These are phyloP conservation scores for Diabrotica virgifera DNA, from an alignment of 1,140 invertebrate species.

Conservation along the genomic window DNA sequence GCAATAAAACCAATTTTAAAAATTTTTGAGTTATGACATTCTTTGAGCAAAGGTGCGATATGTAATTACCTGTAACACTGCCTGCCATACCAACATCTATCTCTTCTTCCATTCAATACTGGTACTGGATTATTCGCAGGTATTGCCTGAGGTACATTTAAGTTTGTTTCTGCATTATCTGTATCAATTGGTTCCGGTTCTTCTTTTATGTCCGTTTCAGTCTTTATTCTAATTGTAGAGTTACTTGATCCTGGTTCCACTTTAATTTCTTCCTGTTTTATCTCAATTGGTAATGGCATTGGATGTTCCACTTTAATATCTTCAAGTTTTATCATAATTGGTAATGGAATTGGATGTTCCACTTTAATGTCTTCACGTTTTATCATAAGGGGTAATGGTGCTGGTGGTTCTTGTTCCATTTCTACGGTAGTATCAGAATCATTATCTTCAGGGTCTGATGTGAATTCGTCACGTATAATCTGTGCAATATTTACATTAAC, in stretches of 20 bases:
- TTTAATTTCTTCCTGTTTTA: not conserved
- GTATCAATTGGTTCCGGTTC: no score
- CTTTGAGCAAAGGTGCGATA: not conserved
- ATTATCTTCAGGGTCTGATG: no score
- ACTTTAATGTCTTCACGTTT: not conserved
- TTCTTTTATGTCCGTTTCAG: not conserved
- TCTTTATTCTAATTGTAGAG: not conserved
- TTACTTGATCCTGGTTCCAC: not conserved
- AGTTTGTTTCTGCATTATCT: not conserved
- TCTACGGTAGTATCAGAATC: no score
- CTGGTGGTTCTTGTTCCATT: no score
- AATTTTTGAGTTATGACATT: no score
- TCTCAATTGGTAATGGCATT: not conserved
- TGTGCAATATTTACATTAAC: no score
- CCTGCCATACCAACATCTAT: constrained; percentile 47
- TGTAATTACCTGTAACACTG: constrained; percentile 48
- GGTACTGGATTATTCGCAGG: not conserved
- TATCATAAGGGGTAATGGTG: not conserved
- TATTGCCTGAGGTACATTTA: not conserved
- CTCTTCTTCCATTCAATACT: constrained; percentile 26
- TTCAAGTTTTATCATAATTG: not conserved
- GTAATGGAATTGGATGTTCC: not conserved
- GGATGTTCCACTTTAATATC: not conserved
- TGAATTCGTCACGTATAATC: no score
- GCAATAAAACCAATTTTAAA: no score